A percentile compares a stretch with the other conserved stretches of the same genome.
Conservation (phyloP, 1,140 invertebrate genomes). For the Daktulosphaira vitifoliae region DNA sequence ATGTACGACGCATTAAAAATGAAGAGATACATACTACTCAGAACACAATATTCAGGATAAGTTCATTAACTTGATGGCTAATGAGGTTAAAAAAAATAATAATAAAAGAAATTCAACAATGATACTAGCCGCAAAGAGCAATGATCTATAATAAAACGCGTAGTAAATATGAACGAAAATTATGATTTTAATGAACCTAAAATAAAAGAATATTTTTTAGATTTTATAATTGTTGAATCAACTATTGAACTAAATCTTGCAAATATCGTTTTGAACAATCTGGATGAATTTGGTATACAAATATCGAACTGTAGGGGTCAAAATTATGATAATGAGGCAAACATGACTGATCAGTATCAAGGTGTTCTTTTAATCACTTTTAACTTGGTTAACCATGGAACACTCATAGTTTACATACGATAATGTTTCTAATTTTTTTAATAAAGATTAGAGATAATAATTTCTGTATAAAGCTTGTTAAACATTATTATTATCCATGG, state of each 20-base stretch:
- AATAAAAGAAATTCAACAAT: constrained; percentile 1
- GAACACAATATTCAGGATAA: background rate
- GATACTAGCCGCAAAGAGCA: no score
- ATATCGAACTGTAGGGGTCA: constrained; percentile 36
- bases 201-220: no score
- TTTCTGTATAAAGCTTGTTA: no score
- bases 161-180: no score
- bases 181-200: no score
- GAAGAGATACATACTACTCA: background rate
- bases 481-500: no score
- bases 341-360: constrained; percentile 12
- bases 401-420: no score
- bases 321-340: constrained; percentile 39
- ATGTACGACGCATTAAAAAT: background rate
- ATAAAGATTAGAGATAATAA: no score
- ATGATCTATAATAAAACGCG: no score
- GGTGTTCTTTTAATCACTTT: background rate
- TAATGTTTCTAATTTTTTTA: no score
- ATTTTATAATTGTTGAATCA: background rate
- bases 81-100: background rate
- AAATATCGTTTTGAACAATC: background rate
- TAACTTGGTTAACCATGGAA: no score
- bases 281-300: constrained; percentile 23
- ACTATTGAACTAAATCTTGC: constrained; percentile 4
- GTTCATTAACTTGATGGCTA: background rate